A percentile compares a stretch with the other conserved stretches of the same genome.
phyloP scores from a whole-genome alignment of 2,113 vertebrate species.

The Geococcyx californianus region DNA sequence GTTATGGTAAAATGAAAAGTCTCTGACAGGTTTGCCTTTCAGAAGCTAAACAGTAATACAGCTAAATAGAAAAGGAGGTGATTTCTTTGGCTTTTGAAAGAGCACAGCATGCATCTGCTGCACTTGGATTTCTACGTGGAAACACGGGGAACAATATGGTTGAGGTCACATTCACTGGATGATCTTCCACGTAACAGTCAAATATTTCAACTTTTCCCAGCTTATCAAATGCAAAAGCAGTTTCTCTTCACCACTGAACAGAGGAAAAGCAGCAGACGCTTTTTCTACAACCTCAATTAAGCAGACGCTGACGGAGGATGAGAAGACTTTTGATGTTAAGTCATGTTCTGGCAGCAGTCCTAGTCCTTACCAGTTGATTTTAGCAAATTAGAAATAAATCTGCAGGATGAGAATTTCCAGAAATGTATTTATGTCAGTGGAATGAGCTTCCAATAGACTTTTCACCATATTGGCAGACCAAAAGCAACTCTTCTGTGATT shows the following conservation, averaged over 20 bases:
- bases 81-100: not conserved
- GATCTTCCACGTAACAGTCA: not conserved
- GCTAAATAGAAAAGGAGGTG: not conserved
- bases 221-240: not conserved
- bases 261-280: not conserved
- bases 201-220: slow-evolving; percentile 10
- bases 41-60: not conserved
- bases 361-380: not conserved
- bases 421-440: not conserved
- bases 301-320: not conserved
- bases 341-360: slow-evolving; percentile 7
- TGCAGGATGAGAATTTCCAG: not conserved
- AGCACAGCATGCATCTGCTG: not conserved
- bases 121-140: not conserved
- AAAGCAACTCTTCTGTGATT: not conserved
- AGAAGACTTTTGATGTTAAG: not conserved
- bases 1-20: not conserved
- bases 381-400: slow-evolving; percentile 30
- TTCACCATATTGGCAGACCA: not conserved
- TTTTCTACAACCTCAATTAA: slow-evolving; percentile 8
- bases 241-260: not conserved
- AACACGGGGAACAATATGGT: not conserved
- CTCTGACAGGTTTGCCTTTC: not conserved
- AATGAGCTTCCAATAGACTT: not conserved
- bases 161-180: not conserved